These are phyloP conservation scores for Catonia carolina DNA, from an alignment of 2,888 invertebrate species.

Conservation along the genomic window DNA sequence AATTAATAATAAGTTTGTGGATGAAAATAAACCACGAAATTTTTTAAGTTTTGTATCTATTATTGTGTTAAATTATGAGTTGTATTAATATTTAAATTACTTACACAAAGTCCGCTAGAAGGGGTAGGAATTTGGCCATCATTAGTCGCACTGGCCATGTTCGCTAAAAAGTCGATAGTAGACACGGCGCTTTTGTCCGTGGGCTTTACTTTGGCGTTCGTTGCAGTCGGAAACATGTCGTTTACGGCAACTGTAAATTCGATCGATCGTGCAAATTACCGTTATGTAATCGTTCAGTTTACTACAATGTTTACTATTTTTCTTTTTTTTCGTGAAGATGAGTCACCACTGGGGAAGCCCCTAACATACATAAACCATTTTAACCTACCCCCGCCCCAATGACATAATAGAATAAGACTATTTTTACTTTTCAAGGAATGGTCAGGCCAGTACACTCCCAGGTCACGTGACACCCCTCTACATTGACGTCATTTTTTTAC, in stretches of 20 bases:
- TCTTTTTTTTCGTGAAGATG: conserved; percentile 20
- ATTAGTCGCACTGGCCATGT: not conserved
- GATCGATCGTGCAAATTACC: no score
- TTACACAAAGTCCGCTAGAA: conserved; percentile 1
- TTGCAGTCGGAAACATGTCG: conserved; percentile 10
- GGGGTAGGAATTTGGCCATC: conserved; percentile 2
- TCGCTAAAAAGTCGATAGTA: conserved; percentile 4
- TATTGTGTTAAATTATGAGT: no score
- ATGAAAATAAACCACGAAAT: not conserved
- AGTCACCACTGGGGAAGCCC: conserved; percentile 25
- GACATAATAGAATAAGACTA: conserved; percentile 15
- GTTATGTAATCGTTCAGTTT: no score
- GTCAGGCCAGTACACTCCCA: conserved; percentile 21
- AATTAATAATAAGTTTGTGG: no score
- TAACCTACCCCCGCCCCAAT: conserved; percentile 11
- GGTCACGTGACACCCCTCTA: conserved; percentile 21
- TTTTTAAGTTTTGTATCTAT: not conserved
- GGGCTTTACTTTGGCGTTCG: conserved; percentile 2
- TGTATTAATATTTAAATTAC: no score
- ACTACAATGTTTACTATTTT: conserved; percentile 1
- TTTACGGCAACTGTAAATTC: not conserved
- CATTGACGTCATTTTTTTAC: conserved; percentile 19
- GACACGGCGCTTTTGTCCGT: conserved; percentile 2
- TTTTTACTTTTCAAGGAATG: conserved; percentile 23
- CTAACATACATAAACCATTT: conserved; percentile 22